Conservation (phyloP, 2,113 vertebrate species). For the Cheilinus undulatus region DNA sequence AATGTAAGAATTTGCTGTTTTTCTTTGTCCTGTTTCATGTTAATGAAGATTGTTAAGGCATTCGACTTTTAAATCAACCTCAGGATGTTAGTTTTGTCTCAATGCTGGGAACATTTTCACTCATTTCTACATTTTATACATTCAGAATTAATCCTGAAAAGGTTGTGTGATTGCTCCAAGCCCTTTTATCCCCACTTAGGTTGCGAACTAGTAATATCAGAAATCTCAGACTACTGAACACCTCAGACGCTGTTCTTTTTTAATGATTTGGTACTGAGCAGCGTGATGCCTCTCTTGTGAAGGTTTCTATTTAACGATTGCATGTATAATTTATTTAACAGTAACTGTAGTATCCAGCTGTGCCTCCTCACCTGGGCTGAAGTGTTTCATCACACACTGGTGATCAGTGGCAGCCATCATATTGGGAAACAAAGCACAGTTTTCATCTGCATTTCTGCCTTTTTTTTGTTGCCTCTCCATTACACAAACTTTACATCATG, state of each 20-base stretch:
- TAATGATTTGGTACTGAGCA: background rate
- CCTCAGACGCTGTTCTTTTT: background rate
- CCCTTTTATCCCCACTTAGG: too few species aligned
- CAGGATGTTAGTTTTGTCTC: background rate
- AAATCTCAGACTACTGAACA: background rate
- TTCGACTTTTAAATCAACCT: too few species aligned
- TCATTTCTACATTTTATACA: too few species aligned
- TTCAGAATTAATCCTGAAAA: too few species aligned
- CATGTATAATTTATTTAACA: too few species aligned
- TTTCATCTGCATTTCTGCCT: background rate
- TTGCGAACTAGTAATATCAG: too few species aligned
- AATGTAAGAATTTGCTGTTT: too few species aligned
- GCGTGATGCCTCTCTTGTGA: background rate
- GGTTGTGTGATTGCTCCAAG: too few species aligned
- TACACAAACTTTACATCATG: too few species aligned
- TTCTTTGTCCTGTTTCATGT: too few species aligned
- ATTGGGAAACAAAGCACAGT: background rate
- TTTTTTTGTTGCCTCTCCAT: background rate
- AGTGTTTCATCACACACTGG: background rate
- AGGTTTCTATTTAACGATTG: background rate
- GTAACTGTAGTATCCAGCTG: background rate
- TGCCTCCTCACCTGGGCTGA: background rate
- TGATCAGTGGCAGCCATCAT: constrained; percentile 8
- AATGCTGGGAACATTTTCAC: too few species aligned
- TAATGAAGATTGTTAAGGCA: too few species aligned